Conservation (phyloP, 2,113 vertebrate species). For the Phoenicopterus ruber region DNA sequence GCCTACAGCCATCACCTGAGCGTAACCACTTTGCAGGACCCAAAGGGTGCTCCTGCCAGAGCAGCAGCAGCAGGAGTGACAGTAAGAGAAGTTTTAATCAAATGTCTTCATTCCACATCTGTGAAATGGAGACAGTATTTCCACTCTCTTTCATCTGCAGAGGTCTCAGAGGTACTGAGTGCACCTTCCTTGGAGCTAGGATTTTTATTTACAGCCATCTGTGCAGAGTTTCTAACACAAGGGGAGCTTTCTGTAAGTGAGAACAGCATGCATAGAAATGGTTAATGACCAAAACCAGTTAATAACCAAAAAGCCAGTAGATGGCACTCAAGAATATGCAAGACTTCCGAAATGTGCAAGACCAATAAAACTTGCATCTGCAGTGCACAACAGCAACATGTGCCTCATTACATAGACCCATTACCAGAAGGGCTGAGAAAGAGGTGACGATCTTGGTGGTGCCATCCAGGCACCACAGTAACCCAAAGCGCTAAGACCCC, state of each 20-base stretch:
- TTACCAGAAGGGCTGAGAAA: not conserved
- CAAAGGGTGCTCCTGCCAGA: not conserved
- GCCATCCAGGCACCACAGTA: not conserved
- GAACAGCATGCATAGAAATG: rapidly evolving
- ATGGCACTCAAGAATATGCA: slow-evolving; percentile 35
- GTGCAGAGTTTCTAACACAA: not conserved
- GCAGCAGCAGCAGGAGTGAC: rapidly evolving
- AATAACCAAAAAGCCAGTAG: not conserved
- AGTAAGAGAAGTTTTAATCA: not conserved
- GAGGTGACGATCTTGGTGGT: rapidly evolving
- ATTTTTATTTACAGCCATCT: not conserved
- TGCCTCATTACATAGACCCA: rapidly evolving
- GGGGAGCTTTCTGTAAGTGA: too few relatives aligned
- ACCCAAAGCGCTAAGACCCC: not conserved
- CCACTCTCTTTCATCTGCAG: not conserved
- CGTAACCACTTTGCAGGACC: not conserved
- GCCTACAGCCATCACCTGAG: not conserved
- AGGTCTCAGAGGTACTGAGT: not conserved
- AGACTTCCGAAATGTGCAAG: not conserved
- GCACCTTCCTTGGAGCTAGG: not conserved
- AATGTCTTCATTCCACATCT: not conserved
- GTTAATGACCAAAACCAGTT: not conserved
- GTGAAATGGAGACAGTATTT: not conserved
- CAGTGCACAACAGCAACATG: not conserved
- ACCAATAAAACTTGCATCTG: not conserved